Conservation (phyloP, 1,140 invertebrate genomes). For the Pentalonia nigronervosa region DNA sequence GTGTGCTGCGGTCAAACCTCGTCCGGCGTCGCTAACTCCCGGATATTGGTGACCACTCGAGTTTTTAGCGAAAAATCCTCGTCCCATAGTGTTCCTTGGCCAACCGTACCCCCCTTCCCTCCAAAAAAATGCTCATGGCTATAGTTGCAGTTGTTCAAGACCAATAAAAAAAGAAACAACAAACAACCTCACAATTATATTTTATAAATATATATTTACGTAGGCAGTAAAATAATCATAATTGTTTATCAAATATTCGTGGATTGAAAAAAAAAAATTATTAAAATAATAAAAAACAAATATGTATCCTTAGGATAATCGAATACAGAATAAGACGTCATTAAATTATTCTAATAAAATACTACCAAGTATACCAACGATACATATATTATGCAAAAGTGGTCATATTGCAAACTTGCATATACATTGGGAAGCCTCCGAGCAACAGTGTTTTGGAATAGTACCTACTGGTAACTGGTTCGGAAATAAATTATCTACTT, state of each 20-base stretch:
- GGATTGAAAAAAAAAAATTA: no score
- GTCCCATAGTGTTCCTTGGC: no score
- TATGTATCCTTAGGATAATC: no score
- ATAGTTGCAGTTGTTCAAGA: no score
- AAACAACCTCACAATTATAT: no score
- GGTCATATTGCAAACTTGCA: background rate
- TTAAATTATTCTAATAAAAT: background rate
- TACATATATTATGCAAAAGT: background rate
- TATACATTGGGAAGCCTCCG: background rate
- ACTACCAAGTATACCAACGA: background rate
- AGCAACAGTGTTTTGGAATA: background rate
- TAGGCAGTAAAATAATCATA: background rate
- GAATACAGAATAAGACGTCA: background rate
- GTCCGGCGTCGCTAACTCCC: no score
- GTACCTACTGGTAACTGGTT: background rate
- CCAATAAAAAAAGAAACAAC: no score
- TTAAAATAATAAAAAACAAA: background rate
- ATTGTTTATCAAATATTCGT: background rate
- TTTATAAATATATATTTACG: background rate
- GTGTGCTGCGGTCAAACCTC: no score
- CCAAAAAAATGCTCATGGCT: no score
- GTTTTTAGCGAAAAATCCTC: no score
- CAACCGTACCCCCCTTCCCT: no score
- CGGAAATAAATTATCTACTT: slow-evolving; percentile 2
- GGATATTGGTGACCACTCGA: no score